phyloP scores from a whole-genome alignment of 2,797 vertebrate genomes.

The Ctenopoma kingsleyae region DNA sequence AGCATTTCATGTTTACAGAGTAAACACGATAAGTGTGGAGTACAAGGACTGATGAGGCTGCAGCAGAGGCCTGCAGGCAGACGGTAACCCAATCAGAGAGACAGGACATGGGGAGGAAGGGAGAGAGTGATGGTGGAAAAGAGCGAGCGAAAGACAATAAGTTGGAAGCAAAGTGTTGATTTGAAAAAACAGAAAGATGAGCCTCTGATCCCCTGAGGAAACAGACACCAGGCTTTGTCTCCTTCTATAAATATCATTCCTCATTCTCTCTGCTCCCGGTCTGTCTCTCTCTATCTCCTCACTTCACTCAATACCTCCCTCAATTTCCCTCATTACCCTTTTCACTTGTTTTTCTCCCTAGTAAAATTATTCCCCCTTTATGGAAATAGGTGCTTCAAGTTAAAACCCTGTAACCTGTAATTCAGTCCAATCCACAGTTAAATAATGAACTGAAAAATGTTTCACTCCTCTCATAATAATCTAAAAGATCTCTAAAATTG shows the following conservation, averaged over 20 bases:
- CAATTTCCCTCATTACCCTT: background rate
- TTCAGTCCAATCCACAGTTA: too few relatives aligned
- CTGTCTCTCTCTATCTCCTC: constrained; percentile 9
- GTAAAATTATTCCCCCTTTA: background rate
- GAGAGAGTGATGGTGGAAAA: constrained; percentile 41
- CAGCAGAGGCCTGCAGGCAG: constrained; percentile 63
- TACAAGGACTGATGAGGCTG: constrained; percentile 58
- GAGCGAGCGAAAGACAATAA: constrained; percentile 62
- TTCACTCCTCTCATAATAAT: too few relatives aligned
- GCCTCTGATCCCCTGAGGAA: constrained; percentile 65
- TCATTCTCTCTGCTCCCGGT: constrained; percentile 33
- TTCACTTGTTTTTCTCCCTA: background rate
- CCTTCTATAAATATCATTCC: constrained; percentile 81
- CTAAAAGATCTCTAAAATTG: too few relatives aligned
- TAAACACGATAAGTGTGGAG: constrained; percentile 70
- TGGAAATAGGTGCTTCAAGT: too few relatives aligned
- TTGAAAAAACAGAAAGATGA: constrained; percentile 73
- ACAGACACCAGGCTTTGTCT: constrained; percentile 82
- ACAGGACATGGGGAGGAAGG: constrained; percentile 25
- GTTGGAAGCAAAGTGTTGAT: constrained; percentile 64
- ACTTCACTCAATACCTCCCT: background rate
- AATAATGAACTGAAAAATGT: too few relatives aligned
- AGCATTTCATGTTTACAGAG: constrained; percentile 53
- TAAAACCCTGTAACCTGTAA: too few relatives aligned
- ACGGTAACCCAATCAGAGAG: constrained; percentile 70